phyloP scores from a whole-genome alignment of 2,888 invertebrate genomes.

The Formica aserva region DNA sequence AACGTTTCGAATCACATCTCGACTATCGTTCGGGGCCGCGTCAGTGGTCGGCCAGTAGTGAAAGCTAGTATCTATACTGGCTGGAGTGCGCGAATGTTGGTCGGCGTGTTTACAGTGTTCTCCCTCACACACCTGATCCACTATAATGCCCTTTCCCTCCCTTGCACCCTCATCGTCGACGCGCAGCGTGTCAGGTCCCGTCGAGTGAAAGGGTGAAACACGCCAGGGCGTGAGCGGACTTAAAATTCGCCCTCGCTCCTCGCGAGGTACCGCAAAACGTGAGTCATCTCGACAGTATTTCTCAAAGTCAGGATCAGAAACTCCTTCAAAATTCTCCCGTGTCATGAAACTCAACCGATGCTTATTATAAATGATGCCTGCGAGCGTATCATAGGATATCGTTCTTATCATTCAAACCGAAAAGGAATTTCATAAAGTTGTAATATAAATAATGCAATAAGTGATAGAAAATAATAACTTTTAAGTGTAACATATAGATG shows the following conservation, averaged over 20 bases:
- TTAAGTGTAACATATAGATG: neutral
- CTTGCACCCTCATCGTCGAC: conserved; percentile 13
- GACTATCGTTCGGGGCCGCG: conserved; percentile 60
- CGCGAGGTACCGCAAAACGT: conserved; percentile 26
- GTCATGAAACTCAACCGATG: conserved; percentile 2
- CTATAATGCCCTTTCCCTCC: conserved; percentile 50
- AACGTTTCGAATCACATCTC: conserved; percentile 63
- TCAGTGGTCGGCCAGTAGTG: conserved; percentile 42
- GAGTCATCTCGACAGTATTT: conserved; percentile 46
- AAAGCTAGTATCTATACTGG: conserved; percentile 53
- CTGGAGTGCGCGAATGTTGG: conserved; percentile 53
- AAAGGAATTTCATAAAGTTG: neutral
- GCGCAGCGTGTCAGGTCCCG: conserved; percentile 58
- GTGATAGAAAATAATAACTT: neutral
- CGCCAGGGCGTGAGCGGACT: conserved; percentile 34
- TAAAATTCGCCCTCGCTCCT: conserved; percentile 36
- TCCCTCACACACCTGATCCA: conserved; percentile 70
- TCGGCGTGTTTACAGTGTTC: conserved; percentile 65
- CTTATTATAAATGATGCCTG: neutral
- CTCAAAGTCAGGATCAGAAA: conserved; percentile 32
- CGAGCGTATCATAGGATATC: neutral
- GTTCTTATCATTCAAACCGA: neutral
- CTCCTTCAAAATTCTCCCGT: conserved; percentile 1
- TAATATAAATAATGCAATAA: conserved; percentile 4
- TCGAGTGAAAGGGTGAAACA: conserved; percentile 55